These are phyloP conservation scores for Aphrophora alni DNA, from an alignment of 2,888 invertebrate genomes.

Conservation along the genomic window DNA sequence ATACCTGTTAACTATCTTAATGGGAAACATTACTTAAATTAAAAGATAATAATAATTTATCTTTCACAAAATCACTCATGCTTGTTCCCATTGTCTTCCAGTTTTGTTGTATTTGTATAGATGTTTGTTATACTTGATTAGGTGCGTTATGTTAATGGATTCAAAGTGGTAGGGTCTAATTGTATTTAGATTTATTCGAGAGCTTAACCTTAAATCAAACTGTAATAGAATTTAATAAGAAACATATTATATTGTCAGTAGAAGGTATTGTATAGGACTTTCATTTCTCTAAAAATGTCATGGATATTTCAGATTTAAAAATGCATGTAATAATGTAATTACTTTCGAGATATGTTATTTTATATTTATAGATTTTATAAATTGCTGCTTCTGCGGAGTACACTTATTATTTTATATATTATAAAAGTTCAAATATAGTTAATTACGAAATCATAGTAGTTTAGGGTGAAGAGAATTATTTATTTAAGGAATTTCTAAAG, in stretches of 20 bases:
- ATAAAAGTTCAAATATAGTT: no score
- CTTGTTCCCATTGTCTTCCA: background rate
- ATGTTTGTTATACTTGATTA: background rate
- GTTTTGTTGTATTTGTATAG: background rate
- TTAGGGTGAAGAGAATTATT: no score
- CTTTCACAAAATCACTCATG: background rate
- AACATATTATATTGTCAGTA: background rate
- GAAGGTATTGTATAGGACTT: background rate
- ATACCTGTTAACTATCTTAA: no score
- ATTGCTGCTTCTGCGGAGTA: no score
- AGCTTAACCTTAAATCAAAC: constrained; percentile 36
- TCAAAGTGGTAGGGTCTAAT: background rate
- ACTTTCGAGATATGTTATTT: background rate
- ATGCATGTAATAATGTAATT: no score
- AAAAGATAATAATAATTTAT: no score
- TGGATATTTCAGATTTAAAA: no score
- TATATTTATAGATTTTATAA: no score
- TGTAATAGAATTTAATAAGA: background rate
- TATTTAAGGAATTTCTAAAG: no score
- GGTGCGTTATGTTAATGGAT: background rate
- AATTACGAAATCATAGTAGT: no score
- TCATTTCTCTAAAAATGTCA: background rate
- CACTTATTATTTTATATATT: no score
- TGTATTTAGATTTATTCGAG: constrained; percentile 29
- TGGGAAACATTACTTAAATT: no score